A percentile compares a stretch with the other conserved stretches of the same genome.
Conservation (phyloP, 2,888 invertebrate genomes). For the Microctonus hyperodae region DNA sequence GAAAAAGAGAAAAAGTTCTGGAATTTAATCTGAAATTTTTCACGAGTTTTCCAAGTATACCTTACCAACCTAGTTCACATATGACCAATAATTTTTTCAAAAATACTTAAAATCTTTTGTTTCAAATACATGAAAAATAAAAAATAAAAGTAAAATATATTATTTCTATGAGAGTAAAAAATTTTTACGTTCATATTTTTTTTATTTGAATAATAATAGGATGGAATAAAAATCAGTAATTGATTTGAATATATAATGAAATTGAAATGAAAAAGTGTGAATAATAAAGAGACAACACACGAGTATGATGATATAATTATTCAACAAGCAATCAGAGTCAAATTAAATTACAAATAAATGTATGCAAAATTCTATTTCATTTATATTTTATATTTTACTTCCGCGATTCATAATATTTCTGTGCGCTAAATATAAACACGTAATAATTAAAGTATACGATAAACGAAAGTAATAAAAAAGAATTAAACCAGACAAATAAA, state of each 20-base stretch:
- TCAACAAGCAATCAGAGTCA: slow-evolving; percentile 31
- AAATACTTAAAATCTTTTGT: background rate
- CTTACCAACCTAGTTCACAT: background rate
- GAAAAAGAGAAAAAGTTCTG: background rate
- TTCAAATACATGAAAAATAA: background rate
- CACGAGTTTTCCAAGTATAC: slow-evolving; percentile 10
- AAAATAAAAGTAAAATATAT: background rate
- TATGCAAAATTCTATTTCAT: slow-evolving; percentile 31
- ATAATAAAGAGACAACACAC: background rate
- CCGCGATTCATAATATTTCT: background rate
- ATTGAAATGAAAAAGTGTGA: background rate
- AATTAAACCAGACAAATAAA: slow-evolving; percentile 32
- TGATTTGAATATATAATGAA: background rate
- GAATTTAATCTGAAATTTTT: slow-evolving; percentile 25
- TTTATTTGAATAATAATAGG: background rate
- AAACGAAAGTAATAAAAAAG: background rate
- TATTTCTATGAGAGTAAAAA: background rate
- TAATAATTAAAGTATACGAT: background rate
- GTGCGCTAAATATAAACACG: background rate
- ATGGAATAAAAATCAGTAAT: background rate
- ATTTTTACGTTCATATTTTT: no score
- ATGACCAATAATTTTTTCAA: slow-evolving; percentile 8
- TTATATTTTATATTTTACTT: background rate
- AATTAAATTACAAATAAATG: slow-evolving; percentile 23
- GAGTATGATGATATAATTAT: slow-evolving; percentile 22